Base-by-base conservation (phyloP, 2,113 vertebrate genomes). In the Indri indri region DNA sequence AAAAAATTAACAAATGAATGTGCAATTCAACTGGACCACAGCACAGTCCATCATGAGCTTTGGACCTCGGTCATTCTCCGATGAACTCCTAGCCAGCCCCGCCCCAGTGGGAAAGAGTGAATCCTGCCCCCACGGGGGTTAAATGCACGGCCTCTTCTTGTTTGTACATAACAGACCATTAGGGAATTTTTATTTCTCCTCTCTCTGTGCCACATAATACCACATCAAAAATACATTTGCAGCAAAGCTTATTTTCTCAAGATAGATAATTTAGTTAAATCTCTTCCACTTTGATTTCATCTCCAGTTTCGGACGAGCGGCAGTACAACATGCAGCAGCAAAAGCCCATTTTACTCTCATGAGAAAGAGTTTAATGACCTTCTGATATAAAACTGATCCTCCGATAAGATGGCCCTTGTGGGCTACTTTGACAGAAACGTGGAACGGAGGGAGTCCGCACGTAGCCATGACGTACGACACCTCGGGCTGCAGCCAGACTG, bases 291-390 rank as follows among this genome's bases (percentile, higher is more conserved):
- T 93, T 52, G 77, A 96, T 98, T 98, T 95, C 92, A 97, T 77
- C 95, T 97, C 97, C 54, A 73, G 37, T 90, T 95, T 98, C 96
- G 97, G 98, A 96, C 87, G 95, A 98, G 97, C 88, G 82, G 95
- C 81, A 93, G 94, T 96, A 94, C 86, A 0, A 94, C 90, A 8
- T 40, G 82, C 97, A 94, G 95, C 88, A 92, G 98, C 82, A 90
- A 97, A 98, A 98, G 96, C 97, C 98, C 98, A 98, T 98, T 98
- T 98, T 98, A 98, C 98, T 97, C 98, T 97, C 97, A 96, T 98
- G 97, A 96, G 98, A 97, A 97, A 87, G 94, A 97, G 98, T 79
- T 97, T 98, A 97, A 96, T 96, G 88, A 97, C 97, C 97, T 98
- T 97, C 97, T 96, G 98, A 98, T 96, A 98, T 61, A 95, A 97